Conservation (phyloP, 2,113 vertebrate genomes). For the Scomber colias region DNA sequence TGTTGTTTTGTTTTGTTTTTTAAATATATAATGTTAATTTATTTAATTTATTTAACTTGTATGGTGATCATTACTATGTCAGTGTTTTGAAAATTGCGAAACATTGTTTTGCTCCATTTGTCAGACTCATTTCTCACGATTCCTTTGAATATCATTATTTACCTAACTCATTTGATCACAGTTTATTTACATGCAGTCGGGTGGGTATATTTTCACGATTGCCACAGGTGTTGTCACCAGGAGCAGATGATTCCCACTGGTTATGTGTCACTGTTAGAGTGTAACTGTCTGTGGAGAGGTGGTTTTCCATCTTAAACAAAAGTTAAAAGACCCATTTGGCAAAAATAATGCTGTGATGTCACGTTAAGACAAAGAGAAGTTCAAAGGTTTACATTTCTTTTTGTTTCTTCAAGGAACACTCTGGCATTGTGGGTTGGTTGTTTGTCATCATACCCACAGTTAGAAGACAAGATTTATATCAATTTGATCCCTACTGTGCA, state of each 20-base stretch:
- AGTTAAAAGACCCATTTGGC: background rate
- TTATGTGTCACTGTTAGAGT: slow-evolving; percentile 34
- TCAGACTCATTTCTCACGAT: slow-evolving; percentile 73
- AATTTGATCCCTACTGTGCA: background rate
- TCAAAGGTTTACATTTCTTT: background rate
- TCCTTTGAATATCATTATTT: slow-evolving; percentile 71
- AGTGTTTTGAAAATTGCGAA: slow-evolving; percentile 65
- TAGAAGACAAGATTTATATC: background rate
- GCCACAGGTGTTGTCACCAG: slow-evolving; percentile 55
- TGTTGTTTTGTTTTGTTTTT: slow-evolving; percentile 56
- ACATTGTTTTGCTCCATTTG: slow-evolving; percentile 65
- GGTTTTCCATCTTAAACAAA: background rate
- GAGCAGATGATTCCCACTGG: slow-evolving; percentile 43
- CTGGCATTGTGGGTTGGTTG: slow-evolving; percentile 19
- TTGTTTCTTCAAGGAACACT: background rate
- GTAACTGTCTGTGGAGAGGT: slow-evolving; percentile 12
- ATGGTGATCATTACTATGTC: slow-evolving; percentile 75
- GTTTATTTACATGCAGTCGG: slow-evolving; percentile 60
- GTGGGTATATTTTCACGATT: slow-evolving; percentile 66
- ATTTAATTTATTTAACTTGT: slow-evolving; percentile 64
- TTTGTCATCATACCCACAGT: slow-evolving; percentile 19
- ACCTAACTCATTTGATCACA: slow-evolving; percentile 71
- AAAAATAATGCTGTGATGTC: background rate
- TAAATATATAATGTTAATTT: slow-evolving; percentile 56
- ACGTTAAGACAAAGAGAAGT: background rate